Evolutionary conservation across 2,888 invertebrate genomes (phyloP).

Genomic region (Diarsia mendica): DNA sequence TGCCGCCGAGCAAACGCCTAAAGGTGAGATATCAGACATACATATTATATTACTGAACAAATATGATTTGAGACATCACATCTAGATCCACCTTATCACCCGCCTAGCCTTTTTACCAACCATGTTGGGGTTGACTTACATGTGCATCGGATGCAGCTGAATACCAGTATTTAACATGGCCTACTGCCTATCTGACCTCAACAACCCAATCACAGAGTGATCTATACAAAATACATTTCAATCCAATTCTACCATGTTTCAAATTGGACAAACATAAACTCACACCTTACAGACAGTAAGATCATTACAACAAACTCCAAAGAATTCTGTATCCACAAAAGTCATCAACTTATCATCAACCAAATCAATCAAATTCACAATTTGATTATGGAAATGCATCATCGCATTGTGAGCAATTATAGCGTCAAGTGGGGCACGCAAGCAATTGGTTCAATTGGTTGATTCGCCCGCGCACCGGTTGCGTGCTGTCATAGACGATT

Average conservation of each 20-base stretch:
- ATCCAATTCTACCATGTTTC: neutral
- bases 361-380: slow-evolving; percentile 34
- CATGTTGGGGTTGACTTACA: neutral
- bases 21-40: slow-evolving; percentile 70
- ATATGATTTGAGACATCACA: neutral
- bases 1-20: slow-evolving; percentile 73
- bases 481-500: slow-evolving; percentile 53
- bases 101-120: neutral
- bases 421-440: slow-evolving; percentile 46
- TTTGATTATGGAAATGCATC: slow-evolving; percentile 46
- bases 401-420: slow-evolving; percentile 50
- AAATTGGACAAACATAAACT: neutral
- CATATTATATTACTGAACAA: neutral
- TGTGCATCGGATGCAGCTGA: neutral
- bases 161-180: neutral
- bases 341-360: neutral
- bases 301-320: neutral
- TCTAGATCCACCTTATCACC: neutral
- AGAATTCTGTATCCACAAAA: neutral
- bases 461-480: slow-evolving; percentile 44
- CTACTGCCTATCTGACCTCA: neutral
- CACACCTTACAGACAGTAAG: neutral
- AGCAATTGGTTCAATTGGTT: slow-evolving; percentile 56
- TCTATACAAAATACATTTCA: neutral
- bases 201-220: neutral